Conservation (phyloP, 2,113 vertebrate species). For the Anser brachyrhynchus region DNA sequence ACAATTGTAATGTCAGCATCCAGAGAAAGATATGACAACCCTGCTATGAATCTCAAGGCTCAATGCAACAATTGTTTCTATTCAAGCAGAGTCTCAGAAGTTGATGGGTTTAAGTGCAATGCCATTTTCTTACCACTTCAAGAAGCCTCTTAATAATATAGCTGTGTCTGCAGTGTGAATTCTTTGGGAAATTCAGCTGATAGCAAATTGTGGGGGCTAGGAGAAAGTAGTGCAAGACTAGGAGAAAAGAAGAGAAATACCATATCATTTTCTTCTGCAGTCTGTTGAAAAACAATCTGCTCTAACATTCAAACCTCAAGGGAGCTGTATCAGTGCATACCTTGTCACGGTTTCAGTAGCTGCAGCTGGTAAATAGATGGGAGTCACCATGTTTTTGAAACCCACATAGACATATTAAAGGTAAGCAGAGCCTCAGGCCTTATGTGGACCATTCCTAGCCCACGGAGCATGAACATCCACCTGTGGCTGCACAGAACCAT, state of each 20-base stretch:
- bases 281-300: not conserved
- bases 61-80: not conserved
- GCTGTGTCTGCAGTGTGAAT: constrained; percentile 1
- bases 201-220: constrained; percentile 52
- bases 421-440: not conserved
- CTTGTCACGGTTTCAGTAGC: not conserved
- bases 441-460: not conserved
- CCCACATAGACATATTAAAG: not conserved
- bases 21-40: not conserved
- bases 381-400: not conserved
- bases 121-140: constrained; percentile 55
- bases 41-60: not conserved
- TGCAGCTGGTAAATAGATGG: not conserved
- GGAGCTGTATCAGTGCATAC: not conserved
- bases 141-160: constrained; percentile 49
- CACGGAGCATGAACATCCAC: not conserved
- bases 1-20: not conserved
- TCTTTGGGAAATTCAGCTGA: constrained; percentile 56
- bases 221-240: constrained; percentile 64
- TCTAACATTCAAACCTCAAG: not conserved
- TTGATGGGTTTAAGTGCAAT: not conserved
- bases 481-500: not conserved
- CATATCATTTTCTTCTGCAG: not conserved
- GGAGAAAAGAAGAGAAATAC: not conserved
- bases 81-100: not conserved